Percentiles rank a stretch among this genome's conserved stretches.
phyloP scores from a whole-genome alignment of 2,888 invertebrate species.

The Tiliacea aurago region DNA sequence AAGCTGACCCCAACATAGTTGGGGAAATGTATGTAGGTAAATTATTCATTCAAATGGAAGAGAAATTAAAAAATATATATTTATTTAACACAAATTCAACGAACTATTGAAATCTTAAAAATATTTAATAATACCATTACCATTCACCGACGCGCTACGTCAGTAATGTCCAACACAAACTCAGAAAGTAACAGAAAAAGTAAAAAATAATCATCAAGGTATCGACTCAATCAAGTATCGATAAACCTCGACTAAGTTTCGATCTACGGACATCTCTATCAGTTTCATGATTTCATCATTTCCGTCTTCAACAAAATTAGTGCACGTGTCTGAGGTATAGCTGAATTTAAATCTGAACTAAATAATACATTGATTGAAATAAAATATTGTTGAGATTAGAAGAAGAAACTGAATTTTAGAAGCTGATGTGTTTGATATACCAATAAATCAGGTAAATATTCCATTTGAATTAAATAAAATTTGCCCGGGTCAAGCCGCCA shows the following conservation, averaged over 20 bases:
- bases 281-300: neutral
- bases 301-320: conserved; percentile 26
- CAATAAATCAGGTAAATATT: conserved; percentile 49
- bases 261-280: conserved; percentile 1
- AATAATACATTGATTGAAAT: conserved; percentile 4
- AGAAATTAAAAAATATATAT: neutral
- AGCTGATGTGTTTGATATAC: conserved; percentile 13
- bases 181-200: neutral
- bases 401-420: neutral
- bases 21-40: neutral
- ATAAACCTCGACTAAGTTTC: conserved; percentile 2
- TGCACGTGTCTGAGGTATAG: conserved; percentile 63
- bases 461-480: neutral
- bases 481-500: conserved; percentile 65
- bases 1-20: neutral
- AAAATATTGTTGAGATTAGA: neutral
- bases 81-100: neutral
- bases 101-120: too few relatives aligned
- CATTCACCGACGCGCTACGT: too few relatives aligned
- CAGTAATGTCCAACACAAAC: neutral
- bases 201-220: neutral
- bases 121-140: neutral
- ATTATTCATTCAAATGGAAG: too few relatives aligned
- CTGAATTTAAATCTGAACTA: conserved; percentile 6
- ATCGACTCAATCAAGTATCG: conserved; percentile 8